Evolutionary conservation across 2,888 invertebrate genomes (phyloP), one percentile per base, ranked within the genome.

Genomic region (Eupithecia inturbata): DNA sequence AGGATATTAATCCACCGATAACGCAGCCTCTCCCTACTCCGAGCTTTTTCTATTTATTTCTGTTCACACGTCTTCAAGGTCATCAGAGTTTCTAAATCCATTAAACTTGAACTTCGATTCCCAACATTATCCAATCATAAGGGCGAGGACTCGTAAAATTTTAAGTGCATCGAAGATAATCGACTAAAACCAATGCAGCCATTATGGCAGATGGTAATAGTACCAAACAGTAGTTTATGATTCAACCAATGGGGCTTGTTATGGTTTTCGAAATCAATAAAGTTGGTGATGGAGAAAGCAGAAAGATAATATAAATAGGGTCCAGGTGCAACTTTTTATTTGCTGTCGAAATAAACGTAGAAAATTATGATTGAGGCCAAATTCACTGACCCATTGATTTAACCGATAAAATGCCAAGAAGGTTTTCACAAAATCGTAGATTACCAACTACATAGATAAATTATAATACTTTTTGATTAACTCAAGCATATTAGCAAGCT

Each of bases 111-210:
- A 73, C 74, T 62, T 26, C 22, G 7, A 62, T 31, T 31, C 28
- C 28, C 28, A 28, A 16, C 22, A 31, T 26, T 3, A 70, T 73
- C 68, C 72, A 79, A 78, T 79, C 69, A 74, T 63, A 77, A 77
- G 75, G 76, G 69, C 78, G 68, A 75, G 74, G 68, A 26, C 69
- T 73, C 76, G 70, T 79, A 72, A 74, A 75, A 12, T 31, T 76
- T 77, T 75, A 79, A 62, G 62, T 62, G 62, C 31, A 62, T 62
- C 62, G 31, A 31, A 31, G 28, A 62, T 36, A 39, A 63, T 33
- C n/a, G 63, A 36, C 41, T 26, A 28, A 39, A 66, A 31, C 49
- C 49, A 67, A 64, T 64, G 63, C 63, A 64, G 36, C 63, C 63
- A 62, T 28, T 28, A 19, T 4, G 33, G n/a, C 63, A 36, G 36